Evolutionary conservation across 2,797 vertebrate species (phyloP).

Genomic region (Chrysocyon brachyurus): DNA sequence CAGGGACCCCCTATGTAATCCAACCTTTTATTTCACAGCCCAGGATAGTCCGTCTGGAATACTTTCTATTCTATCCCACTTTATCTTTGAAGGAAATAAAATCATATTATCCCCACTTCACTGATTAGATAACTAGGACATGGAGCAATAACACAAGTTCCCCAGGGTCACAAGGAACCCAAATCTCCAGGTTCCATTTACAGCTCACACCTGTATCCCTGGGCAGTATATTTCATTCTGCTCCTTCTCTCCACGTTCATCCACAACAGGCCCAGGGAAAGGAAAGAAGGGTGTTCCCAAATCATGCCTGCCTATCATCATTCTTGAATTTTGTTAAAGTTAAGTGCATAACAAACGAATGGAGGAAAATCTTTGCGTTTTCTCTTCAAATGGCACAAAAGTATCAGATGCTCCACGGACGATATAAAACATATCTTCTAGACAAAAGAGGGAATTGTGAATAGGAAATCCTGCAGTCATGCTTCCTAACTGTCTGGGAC

Average conservation of each 20-base stretch:
- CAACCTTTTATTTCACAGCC: neutral
- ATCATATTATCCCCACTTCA: neutral
- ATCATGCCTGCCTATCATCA: neutral
- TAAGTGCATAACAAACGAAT: neutral
- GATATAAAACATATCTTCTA: neutral
- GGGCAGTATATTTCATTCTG: neutral
- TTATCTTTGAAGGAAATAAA: slow-evolving; percentile 10
- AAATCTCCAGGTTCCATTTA: neutral
- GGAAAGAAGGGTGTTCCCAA: neutral
- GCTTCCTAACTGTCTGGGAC: neutral
- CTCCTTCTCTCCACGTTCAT: neutral
- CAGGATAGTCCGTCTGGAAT: neutral
- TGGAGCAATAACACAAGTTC: neutral
- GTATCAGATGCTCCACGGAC: neutral
- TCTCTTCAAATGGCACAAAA: neutral
- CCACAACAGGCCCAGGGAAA: too few relatives aligned
- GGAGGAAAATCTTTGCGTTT: neutral
- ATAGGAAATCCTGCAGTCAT: neutral
- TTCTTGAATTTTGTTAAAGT: neutral
- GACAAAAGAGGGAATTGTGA: neutral
- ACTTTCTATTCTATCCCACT: neutral
- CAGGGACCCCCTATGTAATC: neutral
- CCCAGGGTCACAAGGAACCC: neutral
- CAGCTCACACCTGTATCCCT: accelerated
- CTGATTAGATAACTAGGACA: neutral